Evolutionary conservation across 92 coral and sea anemone genomes (phyloP).

Genomic region (Epizoanthus stellaris): DNA sequence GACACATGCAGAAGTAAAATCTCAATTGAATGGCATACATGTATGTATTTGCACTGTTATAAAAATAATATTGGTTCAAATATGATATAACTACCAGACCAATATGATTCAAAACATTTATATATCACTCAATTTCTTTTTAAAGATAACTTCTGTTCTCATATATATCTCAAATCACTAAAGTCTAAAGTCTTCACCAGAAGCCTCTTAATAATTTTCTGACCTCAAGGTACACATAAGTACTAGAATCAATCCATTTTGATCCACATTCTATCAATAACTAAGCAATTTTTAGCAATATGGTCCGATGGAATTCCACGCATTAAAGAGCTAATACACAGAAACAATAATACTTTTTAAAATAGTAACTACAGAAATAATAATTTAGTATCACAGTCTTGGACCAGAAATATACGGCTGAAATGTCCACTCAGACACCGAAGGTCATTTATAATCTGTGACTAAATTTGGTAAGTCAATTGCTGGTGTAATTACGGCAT

Average conservation of each 20-base stretch:
- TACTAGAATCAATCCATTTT: no score
- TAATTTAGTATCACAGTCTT: not conserved
- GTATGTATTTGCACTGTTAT: not conserved
- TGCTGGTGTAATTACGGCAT: constrained; percentile 30
- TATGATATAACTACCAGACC: not conserved
- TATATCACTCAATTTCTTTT: constrained; percentile 8
- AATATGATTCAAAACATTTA: not conserved
- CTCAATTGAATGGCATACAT: not conserved
- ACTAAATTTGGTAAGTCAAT: constrained; percentile 39
- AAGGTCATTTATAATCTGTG: constrained; percentile 7
- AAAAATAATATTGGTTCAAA: constrained; percentile 9
- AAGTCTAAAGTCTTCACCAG: no score
- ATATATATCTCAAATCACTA: not conserved
- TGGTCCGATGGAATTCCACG: not conserved
- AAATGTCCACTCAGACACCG: not conserved
- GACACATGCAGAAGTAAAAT: not conserved
- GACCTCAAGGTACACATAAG: no score
- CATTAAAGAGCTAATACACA: constrained; percentile 1
- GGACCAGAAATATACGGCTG: not conserved
- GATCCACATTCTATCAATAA: no score
- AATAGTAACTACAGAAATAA: constrained; percentile 6
- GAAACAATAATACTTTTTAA: not conserved
- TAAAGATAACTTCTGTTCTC: not conserved
- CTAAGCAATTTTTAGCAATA: no score
- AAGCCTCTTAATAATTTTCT: no score